Evolutionary conservation across 2,113 vertebrate genomes (phyloP).

Genomic region (Balaenoptera acutorostrata): DNA sequence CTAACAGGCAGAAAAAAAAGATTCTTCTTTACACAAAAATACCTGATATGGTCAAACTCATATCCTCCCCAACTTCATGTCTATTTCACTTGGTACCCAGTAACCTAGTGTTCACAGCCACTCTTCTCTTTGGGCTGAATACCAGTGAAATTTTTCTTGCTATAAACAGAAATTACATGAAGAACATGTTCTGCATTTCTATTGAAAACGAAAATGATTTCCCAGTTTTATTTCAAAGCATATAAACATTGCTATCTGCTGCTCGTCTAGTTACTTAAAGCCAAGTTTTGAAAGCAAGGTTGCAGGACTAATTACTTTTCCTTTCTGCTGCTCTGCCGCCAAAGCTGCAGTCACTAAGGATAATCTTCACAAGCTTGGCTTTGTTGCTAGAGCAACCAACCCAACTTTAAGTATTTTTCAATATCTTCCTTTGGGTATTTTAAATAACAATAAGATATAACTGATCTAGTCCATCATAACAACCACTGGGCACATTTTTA

Average conservation of each 20-base stretch:
- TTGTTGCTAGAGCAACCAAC: conserved; percentile 75
- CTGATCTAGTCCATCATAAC: not conserved
- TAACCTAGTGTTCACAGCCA: not conserved
- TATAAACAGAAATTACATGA: not conserved
- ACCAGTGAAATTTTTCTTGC: not conserved
- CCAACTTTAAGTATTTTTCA: conserved; percentile 69
- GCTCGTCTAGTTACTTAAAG: not conserved
- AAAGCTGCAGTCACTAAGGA: conserved; percentile 52
- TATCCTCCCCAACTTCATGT: not conserved
- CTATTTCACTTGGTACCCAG: not conserved
- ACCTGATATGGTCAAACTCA: not conserved
- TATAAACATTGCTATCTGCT: not conserved
- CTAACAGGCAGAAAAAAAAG: not conserved
- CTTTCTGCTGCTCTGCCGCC: conserved; percentile 27
- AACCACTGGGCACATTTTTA: not conserved
- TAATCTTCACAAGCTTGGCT: conserved; percentile 66
- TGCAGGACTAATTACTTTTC: conserved; percentile 52
- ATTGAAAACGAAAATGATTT: conserved; percentile 4
- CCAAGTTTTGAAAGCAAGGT: conserved; percentile 32
- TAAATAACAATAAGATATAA: conserved; percentile 33
- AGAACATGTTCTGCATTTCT: not conserved
- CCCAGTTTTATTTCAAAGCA: not conserved
- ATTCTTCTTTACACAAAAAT: conserved; percentile 10
- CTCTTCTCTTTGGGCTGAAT: not conserved
- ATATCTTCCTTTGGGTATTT: conserved; percentile 36